Evolutionary conservation across 1,140 invertebrate species (phyloP).

Genomic region (Phymorhynchus buccinoides): DNA sequence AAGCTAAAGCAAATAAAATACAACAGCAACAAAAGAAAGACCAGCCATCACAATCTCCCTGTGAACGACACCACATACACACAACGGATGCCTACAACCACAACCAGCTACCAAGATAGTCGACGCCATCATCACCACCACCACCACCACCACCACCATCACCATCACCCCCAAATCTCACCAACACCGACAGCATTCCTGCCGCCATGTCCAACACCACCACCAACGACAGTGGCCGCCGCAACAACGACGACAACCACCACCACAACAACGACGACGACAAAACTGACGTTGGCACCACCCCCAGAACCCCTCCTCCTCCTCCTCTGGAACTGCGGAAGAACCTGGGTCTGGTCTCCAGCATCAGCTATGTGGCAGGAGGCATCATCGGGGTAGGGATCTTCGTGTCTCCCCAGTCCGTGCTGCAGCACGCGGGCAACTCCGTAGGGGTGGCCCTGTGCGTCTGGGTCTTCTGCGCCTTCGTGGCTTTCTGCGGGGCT

Average conservation of each 20-base stretch:
- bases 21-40: too few relatives aligned
- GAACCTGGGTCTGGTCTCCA: constrained; percentile 32
- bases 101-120: too few relatives aligned
- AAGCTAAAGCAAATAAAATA: too few relatives aligned
- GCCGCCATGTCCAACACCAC: too few relatives aligned
- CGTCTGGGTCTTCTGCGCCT: constrained; percentile 42
- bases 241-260: neutral
- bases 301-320: neutral
- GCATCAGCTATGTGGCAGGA: constrained; percentile 38
- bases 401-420: constrained; percentile 43
- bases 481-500: constrained; percentile 39
- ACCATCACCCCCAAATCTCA: too few relatives aligned
- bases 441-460: constrained; percentile 43
- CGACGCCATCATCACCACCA: neutral
- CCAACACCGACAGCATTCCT: neutral
- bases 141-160: neutral
- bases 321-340: constrained; percentile 18
- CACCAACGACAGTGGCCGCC: too few relatives aligned
- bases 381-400: constrained; percentile 49
- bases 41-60: neutral
- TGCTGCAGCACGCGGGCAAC: constrained; percentile 38
- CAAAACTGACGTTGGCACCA: neutral
- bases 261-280: neutral
- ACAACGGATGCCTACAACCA: neutral
- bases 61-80: neutral